Percentiles rank a stretch among this genome's conserved stretches.
Evolutionary conservation across 30 jellyfish, hydroid and myxozoan species (phyloP).

Genomic region (Hydractinia symbiolongicarpus): DNA sequence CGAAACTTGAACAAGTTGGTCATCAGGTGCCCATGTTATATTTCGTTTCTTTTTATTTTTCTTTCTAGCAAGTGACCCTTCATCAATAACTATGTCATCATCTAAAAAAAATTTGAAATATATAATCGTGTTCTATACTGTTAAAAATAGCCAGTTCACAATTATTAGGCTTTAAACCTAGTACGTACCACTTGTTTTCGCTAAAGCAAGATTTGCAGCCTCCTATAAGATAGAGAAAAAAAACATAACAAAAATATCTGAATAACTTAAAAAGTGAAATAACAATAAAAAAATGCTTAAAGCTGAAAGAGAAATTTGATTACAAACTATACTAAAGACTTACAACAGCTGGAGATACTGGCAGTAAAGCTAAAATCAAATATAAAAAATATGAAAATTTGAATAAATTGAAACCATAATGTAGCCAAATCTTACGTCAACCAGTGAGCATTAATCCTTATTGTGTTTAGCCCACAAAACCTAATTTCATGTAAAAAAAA

Average conservation of each 20-base stretch:
- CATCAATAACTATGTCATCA: constrained; percentile 4
- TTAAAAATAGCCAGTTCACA: not conserved
- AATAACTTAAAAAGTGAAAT: no score
- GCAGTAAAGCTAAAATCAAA: not conserved
- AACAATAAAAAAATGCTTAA: not conserved
- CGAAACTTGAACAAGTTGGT: constrained; percentile 36
- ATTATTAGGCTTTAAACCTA: not conserved
- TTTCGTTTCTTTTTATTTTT: constrained; percentile 55
- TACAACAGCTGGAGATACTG: constrained; percentile 27
- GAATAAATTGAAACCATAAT: no score
- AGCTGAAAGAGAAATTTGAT: not conserved
- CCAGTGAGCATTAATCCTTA: no score
- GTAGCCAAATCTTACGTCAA: no score
- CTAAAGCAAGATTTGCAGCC: constrained; percentile 30
- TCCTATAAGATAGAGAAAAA: not conserved
- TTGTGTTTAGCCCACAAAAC: no score
- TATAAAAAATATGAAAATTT: not conserved
- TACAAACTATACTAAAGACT: not conserved
- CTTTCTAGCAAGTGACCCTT: constrained; percentile 33
- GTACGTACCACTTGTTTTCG: constrained; percentile 10
- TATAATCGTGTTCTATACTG: not conserved
- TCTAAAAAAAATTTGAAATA: not conserved
- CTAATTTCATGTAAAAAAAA: no score
- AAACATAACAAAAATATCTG: no score
- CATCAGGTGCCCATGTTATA: constrained; percentile 84